Base-by-base conservation (phyloP, 2,113 vertebrate genomes). In the Campylomormyrus tamandua region DNA sequence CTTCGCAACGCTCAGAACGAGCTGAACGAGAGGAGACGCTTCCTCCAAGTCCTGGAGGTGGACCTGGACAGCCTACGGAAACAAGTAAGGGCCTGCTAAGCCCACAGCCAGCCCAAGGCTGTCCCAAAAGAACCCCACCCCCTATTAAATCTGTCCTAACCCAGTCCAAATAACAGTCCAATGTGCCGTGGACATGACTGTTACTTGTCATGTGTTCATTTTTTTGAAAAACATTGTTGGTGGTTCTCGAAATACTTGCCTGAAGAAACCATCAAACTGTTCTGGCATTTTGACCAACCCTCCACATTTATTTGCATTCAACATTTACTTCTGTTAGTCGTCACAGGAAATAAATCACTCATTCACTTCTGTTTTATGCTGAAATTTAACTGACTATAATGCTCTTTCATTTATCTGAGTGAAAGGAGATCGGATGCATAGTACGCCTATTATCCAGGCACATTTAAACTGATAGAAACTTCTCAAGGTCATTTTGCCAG, bases 21-120 rank as follows among this genome's bases (percentile, higher is more conserved):
- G 90, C 94, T 96, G 56, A 93, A 77, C 1, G 96, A 97, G 91
- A 94, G 94, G 83, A 92, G 94, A 0, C 96, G 96, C 85, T 95
- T 94, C 92, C 93, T 97, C 91, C 96, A 97, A 93, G 92, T 92
- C 21, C 92, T 96, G 83, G 96, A 97, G 92, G 94, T 96, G 1
- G 95, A 97, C 86, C 92, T 96, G 1, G 95, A 96, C 56, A 96
- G 91, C 46, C 90, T 97, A 27, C 93, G 94, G 50, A 96, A 94
- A 90, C 96, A 96, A 95, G 96, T 96, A 90, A 91, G 88, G 35
- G 11, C 27, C 89, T 48, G 24, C 42, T 42, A n/a, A 87, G 0
- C 85, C 27, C 49, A 17, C 5, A 31, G 8, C 85, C 85, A 35
- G 24, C 45, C 46, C 1, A 3, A 31, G n/a, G 10, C 50, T 13